Conservation (phyloP, 2,888 invertebrate genomes). For the Prosapia bicincta region DNA sequence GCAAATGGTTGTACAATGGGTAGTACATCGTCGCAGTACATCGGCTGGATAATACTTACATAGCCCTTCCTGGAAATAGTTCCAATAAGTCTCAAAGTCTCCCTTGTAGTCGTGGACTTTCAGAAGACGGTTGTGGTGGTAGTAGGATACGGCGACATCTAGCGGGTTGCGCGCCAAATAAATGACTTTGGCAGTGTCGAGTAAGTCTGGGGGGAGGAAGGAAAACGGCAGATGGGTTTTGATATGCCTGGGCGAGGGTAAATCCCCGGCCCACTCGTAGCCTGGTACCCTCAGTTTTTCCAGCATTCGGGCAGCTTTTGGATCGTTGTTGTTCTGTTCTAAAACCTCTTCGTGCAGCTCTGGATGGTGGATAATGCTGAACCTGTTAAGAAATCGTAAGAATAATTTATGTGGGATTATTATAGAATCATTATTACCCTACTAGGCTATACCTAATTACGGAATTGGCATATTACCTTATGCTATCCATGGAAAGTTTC, state of each 20-base stretch:
- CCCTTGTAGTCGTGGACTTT: slow-evolving; percentile 65
- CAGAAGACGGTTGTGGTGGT: slow-evolving; percentile 68
- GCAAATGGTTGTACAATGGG: no score
- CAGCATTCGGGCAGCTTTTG: slow-evolving; percentile 23
- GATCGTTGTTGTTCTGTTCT: slow-evolving; percentile 30
- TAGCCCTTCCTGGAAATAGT: slow-evolving; percentile 53
- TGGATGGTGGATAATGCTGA: slow-evolving; percentile 48
- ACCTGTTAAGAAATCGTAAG: slow-evolving; percentile 56
- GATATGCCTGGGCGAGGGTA: slow-evolving; percentile 33
- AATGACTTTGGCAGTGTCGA: slow-evolving; percentile 58
- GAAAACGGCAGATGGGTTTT: slow-evolving; percentile 71
- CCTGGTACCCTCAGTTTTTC: slow-evolving; percentile 30
- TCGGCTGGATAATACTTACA: no score
- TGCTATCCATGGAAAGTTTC: no score
- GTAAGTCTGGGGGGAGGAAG: slow-evolving; percentile 60
- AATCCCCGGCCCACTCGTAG: slow-evolving; percentile 24
- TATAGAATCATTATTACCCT: not conserved
- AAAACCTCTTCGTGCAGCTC: slow-evolving; percentile 32
- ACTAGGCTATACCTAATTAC: no score
- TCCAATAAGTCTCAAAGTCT: slow-evolving; percentile 67
- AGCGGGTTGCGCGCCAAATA: slow-evolving; percentile 84
- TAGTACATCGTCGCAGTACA: no score
- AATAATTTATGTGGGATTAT: slow-evolving; percentile 39
- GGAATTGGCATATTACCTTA: no score
- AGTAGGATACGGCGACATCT: slow-evolving; percentile 81